Percentiles rank a stretch among this genome's conserved stretches.
Conservation (phyloP, 2,888 invertebrate species). For the Luffia ferchaultella region DNA sequence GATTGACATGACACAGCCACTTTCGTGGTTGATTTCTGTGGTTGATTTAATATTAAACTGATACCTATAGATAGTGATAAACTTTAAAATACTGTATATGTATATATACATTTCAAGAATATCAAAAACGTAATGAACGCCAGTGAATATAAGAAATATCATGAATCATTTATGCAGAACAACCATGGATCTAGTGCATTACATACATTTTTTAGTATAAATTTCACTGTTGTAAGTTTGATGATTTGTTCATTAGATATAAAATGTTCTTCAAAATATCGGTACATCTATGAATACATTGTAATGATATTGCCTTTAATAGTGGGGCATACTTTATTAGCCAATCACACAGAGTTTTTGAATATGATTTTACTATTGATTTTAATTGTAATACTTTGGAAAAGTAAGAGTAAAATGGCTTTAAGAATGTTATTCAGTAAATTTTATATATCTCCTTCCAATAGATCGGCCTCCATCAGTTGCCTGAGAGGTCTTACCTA, state of each 20-base stretch:
- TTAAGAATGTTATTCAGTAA: no score
- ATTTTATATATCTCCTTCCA: no score
- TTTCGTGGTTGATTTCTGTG: no score
- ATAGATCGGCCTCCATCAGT: conserved; percentile 61
- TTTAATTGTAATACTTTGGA: not conserved
- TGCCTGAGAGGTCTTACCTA: conserved; percentile 75
- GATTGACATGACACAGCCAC: not conserved
- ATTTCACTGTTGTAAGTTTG: no score
- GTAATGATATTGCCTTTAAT: conserved; percentile 64
- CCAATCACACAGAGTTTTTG: conserved; percentile 33
- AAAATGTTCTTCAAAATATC: conserved; percentile 17
- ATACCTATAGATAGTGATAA: no score
- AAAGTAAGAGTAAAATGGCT: not conserved
- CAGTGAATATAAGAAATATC: conserved; percentile 49
- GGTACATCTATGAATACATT: conserved; percentile 61
- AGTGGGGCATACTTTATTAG: conserved; percentile 60
- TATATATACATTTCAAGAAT: no score
- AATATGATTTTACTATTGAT: conserved; percentile 28
- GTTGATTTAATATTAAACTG: no score
- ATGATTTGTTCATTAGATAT: no score
- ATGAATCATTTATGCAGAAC: conserved; percentile 61
- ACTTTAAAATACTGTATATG: no score
- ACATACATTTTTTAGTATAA: conserved; percentile 54
- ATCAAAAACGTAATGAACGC: no score
- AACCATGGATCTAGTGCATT: conserved; percentile 58